Conservation (phyloP, 2,113 vertebrate genomes). For the Edolisoma coerulescens region DNA sequence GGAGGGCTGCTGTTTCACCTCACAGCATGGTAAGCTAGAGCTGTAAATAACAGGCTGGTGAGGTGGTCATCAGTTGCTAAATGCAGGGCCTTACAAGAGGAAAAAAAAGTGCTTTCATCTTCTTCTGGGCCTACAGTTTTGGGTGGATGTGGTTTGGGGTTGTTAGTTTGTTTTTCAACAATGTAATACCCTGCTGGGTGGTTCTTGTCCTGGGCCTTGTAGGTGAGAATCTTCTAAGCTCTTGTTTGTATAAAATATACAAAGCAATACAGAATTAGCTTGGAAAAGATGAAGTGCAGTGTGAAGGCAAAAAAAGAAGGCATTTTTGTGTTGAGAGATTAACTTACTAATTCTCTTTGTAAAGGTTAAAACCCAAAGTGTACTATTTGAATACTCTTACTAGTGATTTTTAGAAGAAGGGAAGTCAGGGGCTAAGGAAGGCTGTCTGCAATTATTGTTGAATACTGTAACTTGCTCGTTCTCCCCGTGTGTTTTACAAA, state of each 20-base stretch:
- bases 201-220: neutral
- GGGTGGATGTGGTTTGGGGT: neutral
- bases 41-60: neutral
- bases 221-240: neutral
- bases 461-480: neutral
- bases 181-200: neutral
- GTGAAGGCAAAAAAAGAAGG: neutral
- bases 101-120: neutral
- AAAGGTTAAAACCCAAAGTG: neutral
- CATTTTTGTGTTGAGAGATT: neutral
- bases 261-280: neutral
- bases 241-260: neutral
- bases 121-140: neutral
- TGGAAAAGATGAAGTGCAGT: neutral
- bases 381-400: neutral
- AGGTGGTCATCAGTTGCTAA: neutral
- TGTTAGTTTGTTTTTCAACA: neutral
- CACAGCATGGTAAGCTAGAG: conserved; percentile 62
- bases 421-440: neutral
- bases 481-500: neutral
- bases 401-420: neutral
- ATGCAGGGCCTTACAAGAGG: neutral
- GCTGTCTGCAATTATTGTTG: accelerated
- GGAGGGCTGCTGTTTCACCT: conserved; percentile 66
- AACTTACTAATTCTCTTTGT: neutral